Conservation (phyloP, 2,797 vertebrate genomes). For the Coendou prehensilis region DNA sequence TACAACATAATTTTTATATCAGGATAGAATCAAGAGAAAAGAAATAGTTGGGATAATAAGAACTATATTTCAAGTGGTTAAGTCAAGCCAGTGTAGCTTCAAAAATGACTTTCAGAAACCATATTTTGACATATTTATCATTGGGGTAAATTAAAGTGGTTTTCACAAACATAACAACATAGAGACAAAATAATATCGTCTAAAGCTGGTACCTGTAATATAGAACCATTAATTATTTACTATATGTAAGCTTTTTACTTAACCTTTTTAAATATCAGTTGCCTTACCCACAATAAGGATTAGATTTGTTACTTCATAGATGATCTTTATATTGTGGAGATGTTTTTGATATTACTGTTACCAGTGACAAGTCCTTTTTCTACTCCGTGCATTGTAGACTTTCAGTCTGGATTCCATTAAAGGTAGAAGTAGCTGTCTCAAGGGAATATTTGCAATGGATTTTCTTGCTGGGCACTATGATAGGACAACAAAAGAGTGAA, state of each 20-base stretch:
- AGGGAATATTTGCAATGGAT: background rate
- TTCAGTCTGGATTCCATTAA: background rate
- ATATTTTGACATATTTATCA: background rate
- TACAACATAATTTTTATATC: background rate
- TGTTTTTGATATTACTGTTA: background rate
- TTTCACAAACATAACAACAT: background rate
- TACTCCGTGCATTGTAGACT: accelerated
- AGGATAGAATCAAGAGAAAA: slow-evolving; percentile 22
- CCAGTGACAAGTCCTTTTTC: background rate
- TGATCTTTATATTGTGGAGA: background rate
- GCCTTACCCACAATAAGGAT: background rate
- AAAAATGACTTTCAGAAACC: background rate
- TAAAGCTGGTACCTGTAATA: background rate
- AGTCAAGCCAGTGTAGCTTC: background rate
- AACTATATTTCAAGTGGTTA: slow-evolving; percentile 26
- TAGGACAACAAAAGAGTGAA: background rate
- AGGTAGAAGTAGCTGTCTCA: background rate
- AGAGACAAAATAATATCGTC: background rate
- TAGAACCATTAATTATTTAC: background rate
- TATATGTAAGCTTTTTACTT: background rate
- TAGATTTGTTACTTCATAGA: background rate
- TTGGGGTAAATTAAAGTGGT: background rate
- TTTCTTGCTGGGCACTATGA: background rate
- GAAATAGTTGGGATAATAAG: slow-evolving; percentile 1
- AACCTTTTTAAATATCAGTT: background rate